Evolutionary conservation across 2,888 invertebrate species (phyloP), one percentile per base, ranked within the genome.

Genomic region (Ectemnius continuus): DNA sequence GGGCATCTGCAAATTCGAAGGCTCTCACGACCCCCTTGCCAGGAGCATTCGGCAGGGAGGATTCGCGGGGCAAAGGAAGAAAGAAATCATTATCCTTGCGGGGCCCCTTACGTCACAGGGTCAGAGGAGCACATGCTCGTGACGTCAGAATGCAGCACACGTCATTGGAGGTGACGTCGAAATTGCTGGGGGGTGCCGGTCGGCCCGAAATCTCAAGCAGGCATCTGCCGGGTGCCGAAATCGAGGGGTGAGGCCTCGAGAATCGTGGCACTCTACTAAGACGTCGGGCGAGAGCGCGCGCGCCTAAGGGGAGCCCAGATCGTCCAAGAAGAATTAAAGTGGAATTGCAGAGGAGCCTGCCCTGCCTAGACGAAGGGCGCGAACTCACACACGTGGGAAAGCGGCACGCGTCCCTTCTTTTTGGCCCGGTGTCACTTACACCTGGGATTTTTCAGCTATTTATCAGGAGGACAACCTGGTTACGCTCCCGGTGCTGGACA

Each of bases 331-430:
- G 80, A 85, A 84, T 83, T 78, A 87, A 23, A 80, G 83, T 82
- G 74, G 83, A 80, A 85, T 86, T 84, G 81, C 85, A 82, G 81
- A 83, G 76, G 81, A 78, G 73, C 80, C 36, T 36, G 36, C 36
- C 36, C 8, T 36, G 2, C 36, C 36, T 6, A 77, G 74, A 77
- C 77, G 80, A 81, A 71, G 69, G 78, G 78, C 60, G 61, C 79
- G 85, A 86, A 89, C 89, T 76, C 58, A 61, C 79, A 85, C 87
- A 89, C 89, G 88, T 89, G 90, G 87, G 89, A 90, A 90, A 85
- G 79, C 78, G 87, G 89, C 89, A 89, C 89, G 89, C 83, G 83
- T 82, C 77, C 79, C 69, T 76, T 36, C 36, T 36, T 76, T 73
- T 69, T 62, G 57, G 65, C 74, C 76, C 84, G 80, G 84, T 82